These are phyloP conservation scores for Xenopus laevis DNA, from an alignment of 2,113 vertebrate species.

Conservation along the genomic window DNA sequence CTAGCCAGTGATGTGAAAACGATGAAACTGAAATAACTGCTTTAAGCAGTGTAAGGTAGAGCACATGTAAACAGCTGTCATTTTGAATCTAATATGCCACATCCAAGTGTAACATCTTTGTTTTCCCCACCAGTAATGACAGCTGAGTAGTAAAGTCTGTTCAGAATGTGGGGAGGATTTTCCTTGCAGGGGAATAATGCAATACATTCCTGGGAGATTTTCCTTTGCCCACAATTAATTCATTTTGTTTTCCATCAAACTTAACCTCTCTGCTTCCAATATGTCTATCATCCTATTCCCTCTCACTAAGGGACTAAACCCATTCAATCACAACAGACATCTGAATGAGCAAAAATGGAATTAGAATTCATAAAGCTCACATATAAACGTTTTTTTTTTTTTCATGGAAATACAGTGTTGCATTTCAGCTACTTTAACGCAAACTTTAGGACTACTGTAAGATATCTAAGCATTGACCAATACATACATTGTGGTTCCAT, in stretches of 20 bases:
- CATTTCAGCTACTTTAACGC: too few species aligned
- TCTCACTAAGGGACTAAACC: background rate
- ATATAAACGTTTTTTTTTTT: background rate
- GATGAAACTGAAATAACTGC: constrained; percentile 6
- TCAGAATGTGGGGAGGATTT: constrained; percentile 19
- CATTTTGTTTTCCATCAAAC: background rate
- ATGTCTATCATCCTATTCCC: background rate
- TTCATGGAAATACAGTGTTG: too few species aligned
- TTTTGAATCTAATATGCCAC: constrained; percentile 31
- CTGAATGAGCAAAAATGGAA: background rate
- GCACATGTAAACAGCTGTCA: constrained; percentile 37
- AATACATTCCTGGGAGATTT: background rate
- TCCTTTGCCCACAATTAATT: background rate
- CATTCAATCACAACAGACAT: background rate
- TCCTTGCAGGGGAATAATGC: constrained; percentile 11
- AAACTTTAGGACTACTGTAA: too few species aligned
- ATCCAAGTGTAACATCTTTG: constrained; percentile 23
- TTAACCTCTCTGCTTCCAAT: background rate
- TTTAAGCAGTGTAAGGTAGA: constrained; percentile 18
- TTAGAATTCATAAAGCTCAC: background rate
- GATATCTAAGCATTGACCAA: too few species aligned
- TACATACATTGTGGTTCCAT: too few species aligned
- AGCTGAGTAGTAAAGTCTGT: constrained; percentile 44
- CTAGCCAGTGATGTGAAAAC: constrained; percentile 20
- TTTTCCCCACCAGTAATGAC: constrained; percentile 35